These are phyloP conservation scores for Nerophis lumbriciformis DNA, from an alignment of 2,113 vertebrate species.

Conservation along the genomic window DNA sequence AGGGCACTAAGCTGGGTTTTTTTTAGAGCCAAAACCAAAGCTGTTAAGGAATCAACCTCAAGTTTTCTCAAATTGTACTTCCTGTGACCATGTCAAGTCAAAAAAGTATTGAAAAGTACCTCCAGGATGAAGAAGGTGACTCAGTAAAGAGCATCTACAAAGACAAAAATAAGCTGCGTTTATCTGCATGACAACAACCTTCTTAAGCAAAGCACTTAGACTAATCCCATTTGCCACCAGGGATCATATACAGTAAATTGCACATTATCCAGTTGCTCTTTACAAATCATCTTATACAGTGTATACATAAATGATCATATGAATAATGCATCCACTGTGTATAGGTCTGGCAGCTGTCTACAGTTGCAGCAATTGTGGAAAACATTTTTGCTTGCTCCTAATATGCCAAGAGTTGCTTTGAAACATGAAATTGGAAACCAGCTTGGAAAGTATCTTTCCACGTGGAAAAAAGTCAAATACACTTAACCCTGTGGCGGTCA, in stretches of 20 bases:
- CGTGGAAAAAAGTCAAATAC: constrained; percentile 40
- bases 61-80: background rate
- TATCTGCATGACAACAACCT: constrained; percentile 14
- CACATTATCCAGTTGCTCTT: constrained; percentile 16
- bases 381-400: constrained; percentile 5
- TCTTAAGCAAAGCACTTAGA: constrained; percentile 1
- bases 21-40: no score
- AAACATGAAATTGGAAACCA: constrained; percentile 18
- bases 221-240: constrained; percentile 20
- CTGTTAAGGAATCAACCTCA: no score
- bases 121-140: background rate
- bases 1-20: no score
- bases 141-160: background rate
- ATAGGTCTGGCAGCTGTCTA: background rate
- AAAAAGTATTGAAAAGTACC: background rate
- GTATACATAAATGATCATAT: constrained; percentile 1
- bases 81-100: background rate
- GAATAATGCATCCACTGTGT: background rate
- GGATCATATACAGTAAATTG: constrained; percentile 11
- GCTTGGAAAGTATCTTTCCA: constrained; percentile 22
- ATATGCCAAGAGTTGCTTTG: constrained; percentile 43
- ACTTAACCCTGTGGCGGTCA: constrained; percentile 7
- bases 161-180: background rate
- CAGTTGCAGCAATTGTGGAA: constrained; percentile 11
- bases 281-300: background rate